phyloP scores from a whole-genome alignment of 2,888 invertebrate species.

The Nemotelus pantherinus region DNA sequence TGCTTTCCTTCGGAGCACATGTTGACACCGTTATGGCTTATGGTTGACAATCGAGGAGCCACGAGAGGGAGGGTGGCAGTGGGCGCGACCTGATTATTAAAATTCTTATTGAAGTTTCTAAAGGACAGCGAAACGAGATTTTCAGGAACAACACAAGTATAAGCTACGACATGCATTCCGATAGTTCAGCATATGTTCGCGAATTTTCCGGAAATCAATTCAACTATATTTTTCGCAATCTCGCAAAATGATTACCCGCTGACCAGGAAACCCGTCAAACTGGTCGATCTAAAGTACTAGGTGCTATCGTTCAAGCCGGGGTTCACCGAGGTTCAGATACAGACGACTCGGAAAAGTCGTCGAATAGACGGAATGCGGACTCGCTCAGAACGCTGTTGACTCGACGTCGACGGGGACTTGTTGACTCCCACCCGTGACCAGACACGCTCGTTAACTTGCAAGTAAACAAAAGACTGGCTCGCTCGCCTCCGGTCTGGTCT shows the following conservation, averaged over 20 bases:
- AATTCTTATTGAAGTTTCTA: too few species aligned
- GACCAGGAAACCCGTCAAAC: constrained; percentile 19
- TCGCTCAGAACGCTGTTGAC: not conserved
- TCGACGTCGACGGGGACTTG: constrained; percentile 3
- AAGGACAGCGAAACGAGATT: not conserved
- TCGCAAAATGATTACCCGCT: not conserved
- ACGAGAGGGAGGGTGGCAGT: too few species aligned
- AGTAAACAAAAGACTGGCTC: constrained; percentile 28
- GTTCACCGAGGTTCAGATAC: not conserved
- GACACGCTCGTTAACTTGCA: constrained; percentile 16
- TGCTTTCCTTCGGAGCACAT: constrained; percentile 26
- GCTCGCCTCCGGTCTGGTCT: not conserved
- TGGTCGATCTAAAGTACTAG: not conserved
- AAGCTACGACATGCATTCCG: constrained; percentile 22
- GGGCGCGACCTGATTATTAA: too few species aligned
- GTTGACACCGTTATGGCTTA: not conserved
- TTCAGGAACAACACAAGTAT: not conserved
- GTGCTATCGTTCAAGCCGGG: not conserved
- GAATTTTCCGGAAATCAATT: not conserved
- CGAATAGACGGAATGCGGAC: not conserved
- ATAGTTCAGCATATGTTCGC: not conserved
- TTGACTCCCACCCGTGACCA: constrained; percentile 23
- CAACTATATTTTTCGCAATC: not conserved
- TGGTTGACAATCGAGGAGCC: too few species aligned
- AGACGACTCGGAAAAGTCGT: constrained; percentile 5